Conservation (phyloP, 23 tunicate genomes). For the Ciona savignyi region DNA sequence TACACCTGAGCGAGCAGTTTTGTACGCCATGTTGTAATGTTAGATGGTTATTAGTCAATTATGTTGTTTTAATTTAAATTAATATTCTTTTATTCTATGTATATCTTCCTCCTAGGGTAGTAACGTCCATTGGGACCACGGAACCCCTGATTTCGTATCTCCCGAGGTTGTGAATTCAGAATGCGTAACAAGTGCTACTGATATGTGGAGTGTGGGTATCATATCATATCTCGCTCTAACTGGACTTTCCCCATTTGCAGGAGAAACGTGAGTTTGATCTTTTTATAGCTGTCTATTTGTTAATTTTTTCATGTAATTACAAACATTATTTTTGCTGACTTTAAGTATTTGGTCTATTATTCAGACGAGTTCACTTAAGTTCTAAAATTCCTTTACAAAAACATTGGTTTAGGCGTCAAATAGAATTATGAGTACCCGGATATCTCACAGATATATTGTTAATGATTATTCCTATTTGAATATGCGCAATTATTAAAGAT, state of each 20-base stretch:
- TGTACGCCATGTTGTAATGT: too few relatives aligned
- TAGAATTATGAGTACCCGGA: too few relatives aligned
- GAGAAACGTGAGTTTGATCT: conserved; percentile 35
- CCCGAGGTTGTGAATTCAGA: conserved; percentile 51
- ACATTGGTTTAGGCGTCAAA: neutral
- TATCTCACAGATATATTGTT: neutral
- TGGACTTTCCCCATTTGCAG: conserved; percentile 67
- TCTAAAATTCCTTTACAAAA: neutral
- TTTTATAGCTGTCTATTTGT: too few relatives aligned
- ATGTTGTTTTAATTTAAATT: too few relatives aligned
- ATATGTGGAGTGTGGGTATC: conserved; percentile 81
- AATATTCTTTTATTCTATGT: too few relatives aligned
- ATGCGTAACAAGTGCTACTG: conserved; percentile 39
- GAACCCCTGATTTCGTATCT: conserved; percentile 64
- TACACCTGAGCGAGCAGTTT: too few relatives aligned
- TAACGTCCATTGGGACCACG: conserved; percentile 24
- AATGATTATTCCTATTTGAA: neutral
- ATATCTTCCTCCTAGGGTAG: conserved; percentile 7
- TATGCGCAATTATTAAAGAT: too few relatives aligned
- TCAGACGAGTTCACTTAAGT: too few relatives aligned
- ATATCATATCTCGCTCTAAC: conserved; percentile 45
- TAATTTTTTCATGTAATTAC: neutral
- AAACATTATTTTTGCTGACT: too few relatives aligned
- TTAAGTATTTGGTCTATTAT: too few relatives aligned
- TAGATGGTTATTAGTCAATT: too few relatives aligned